A percentile compares a stretch with the other conserved stretches of the same genome.
Evolutionary conservation across 2,797 vertebrate genomes (phyloP).

Genomic region (Kryptopterus vitreolus): DNA sequence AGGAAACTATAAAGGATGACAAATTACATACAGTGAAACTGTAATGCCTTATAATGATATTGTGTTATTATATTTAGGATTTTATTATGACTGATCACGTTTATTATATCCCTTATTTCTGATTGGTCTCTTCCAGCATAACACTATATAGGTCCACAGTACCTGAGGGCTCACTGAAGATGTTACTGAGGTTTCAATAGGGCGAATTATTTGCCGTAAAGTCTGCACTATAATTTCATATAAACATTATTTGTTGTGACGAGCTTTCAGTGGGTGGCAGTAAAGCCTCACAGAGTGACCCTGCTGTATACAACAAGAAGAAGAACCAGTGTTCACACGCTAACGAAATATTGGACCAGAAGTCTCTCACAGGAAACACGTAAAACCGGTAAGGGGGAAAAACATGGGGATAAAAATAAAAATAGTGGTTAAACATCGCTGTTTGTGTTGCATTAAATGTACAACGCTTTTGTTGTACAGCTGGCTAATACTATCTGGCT

Average conservation of each 20-base stretch:
- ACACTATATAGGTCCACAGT: neutral
- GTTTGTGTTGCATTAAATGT: neutral
- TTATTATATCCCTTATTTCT: neutral
- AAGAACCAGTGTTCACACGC: neutral
- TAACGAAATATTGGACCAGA: neutral
- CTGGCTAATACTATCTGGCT: neutral
- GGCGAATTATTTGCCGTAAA: neutral
- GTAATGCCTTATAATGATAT: neutral
- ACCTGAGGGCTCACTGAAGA: neutral
- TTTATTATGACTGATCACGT: neutral
- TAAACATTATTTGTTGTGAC: neutral
- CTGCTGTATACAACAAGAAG: neutral
- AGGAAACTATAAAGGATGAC: neutral
- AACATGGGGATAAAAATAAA: neutral
- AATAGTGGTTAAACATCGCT: neutral
- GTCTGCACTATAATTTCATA: neutral
- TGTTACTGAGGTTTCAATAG: neutral
- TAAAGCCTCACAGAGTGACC: neutral
- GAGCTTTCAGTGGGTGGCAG: neutral
- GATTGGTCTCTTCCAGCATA: neutral
- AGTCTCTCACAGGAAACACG: neutral
- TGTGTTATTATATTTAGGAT: neutral
- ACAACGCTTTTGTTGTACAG: neutral
- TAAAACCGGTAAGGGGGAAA: constrained; percentile 10
- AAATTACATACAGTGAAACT: neutral